A percentile compares a stretch with the other conserved stretches of the same genome.
phyloP scores from a whole-genome alignment of 2,797 vertebrate genomes.

The Argentina silus region DNA sequence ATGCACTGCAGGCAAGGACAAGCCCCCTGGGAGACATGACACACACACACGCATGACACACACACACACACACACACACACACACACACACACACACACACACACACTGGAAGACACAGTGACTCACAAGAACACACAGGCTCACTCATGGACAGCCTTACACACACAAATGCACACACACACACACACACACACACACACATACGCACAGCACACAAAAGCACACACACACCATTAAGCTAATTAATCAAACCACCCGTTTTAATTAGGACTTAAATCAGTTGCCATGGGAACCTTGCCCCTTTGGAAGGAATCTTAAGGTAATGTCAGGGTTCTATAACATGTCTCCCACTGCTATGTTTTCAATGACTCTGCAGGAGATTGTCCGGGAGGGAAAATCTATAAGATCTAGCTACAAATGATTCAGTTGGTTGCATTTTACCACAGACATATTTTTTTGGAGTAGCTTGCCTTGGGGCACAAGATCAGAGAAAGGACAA shows the following conservation, averaged over 20 bases:
- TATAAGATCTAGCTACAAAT: conserved; percentile 48
- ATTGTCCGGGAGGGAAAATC: conserved; percentile 55
- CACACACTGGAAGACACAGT: not conserved
- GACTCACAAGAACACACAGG: not conserved
- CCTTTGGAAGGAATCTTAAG: conserved; percentile 63
- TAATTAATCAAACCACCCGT: conserved; percentile 78
- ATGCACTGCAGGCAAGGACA: conserved; percentile 71
- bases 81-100: conserved; percentile 23
- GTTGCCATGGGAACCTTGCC: conserved; percentile 77
- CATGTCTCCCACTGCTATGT: conserved; percentile 15
- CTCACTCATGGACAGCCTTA: not conserved
- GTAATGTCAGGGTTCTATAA: conserved; percentile 55
- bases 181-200: conserved; percentile 33
- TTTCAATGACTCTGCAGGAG: conserved; percentile 51
- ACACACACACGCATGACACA: conserved; percentile 15
- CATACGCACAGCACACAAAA: conserved; percentile 22
- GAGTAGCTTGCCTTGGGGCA: conserved; percentile 35
- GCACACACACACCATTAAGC: conserved; percentile 36
- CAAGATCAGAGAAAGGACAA: conserved; percentile 32
- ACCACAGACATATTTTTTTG: conserved; percentile 57
- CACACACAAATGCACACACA: conserved; percentile 51
- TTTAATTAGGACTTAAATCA: conserved; percentile 80
- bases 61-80: conserved; percentile 41
- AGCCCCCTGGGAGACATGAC: conserved; percentile 59
- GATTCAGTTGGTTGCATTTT: conserved; percentile 63